Base-by-base conservation (phyloP, 2,797 vertebrate genomes). In the Discoglossus pictus region DNA sequence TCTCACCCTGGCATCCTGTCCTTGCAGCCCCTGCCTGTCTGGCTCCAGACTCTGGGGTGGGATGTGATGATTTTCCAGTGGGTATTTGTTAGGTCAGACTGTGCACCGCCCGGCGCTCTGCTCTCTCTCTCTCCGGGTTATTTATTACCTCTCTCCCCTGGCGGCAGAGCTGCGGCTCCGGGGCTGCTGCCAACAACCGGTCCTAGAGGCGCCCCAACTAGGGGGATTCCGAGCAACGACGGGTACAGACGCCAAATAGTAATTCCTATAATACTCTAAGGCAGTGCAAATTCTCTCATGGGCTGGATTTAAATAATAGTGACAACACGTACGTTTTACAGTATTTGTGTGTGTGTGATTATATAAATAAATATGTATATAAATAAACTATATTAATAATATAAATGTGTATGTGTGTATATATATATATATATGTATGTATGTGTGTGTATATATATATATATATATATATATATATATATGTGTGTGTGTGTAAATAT, bases 81-180 rank as follows among this genome's bases (percentile, higher is more conserved):
- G 93, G 93, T 93, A 93, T 91, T 92, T 93, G 93, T 95, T 91
- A 90, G 94, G 94, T 97, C 95, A 94, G 91, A 87, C 91, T 91
- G 92, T 93, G 92, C 86, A 86, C 91, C 87, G 87, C 92, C 92
- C 91, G 90, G 88, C 90, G 88, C 88, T 91, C 92, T 93, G 89
- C 88, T 88, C 91, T 90, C 90, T 88, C 92, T 75, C 81, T 93
- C 92, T 89, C 86, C 91, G 89, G 93, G 94, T 98, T 97, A 98
- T 98, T 98, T 97, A 98, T 97, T 93, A 93, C 93, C 92, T 90
- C 92, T 90, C 92, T 92, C 88, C 91, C 89, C 89, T 90, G 90
- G 92, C 90, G 90, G 92, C 93, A 91, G 91, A 89, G 89, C 89
- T 88, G 91, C 91, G 90, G 92, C 93, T 94, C 88, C 84, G 89